Conservation (phyloP, 2,113 vertebrate genomes). For the Stigmatopora nigra region DNA sequence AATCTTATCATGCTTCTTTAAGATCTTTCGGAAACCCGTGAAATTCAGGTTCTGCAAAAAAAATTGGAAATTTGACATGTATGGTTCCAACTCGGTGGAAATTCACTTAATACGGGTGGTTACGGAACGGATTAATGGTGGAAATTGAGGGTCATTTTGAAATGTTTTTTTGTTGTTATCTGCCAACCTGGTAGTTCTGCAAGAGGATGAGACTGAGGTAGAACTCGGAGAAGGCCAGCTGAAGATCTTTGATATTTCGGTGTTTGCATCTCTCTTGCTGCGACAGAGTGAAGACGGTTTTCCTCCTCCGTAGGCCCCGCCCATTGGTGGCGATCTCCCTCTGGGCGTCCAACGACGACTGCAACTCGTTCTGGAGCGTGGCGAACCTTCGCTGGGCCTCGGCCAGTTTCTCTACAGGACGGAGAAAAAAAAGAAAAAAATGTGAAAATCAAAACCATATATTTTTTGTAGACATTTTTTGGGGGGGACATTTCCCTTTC, state of each 20-base stretch:
- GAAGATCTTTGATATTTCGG: slow-evolving; percentile 93
- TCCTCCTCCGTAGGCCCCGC: slow-evolving; percentile 75
- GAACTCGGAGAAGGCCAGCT: slow-evolving; percentile 98
- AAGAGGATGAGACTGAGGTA: slow-evolving; percentile 99
- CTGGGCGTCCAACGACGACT: slow-evolving; percentile 91
- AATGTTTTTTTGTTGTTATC: too few species aligned
- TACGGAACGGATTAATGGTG: too few species aligned
- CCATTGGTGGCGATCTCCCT: slow-evolving; percentile 76
- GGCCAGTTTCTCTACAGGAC: slow-evolving; percentile 84
- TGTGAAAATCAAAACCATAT: background rate
- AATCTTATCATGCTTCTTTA: slow-evolving; percentile 99
- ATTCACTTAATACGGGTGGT: too few species aligned
- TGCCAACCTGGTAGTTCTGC: slow-evolving; percentile 94
- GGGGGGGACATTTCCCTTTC: too few species aligned
- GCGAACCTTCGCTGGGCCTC: slow-evolving; percentile 94
- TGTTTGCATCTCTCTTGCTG: slow-evolving; percentile 94
- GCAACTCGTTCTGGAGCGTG: slow-evolving; percentile 92
- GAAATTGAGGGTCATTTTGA: too few species aligned
- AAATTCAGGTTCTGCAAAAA: slow-evolving; percentile 90
- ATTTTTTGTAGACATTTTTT: too few species aligned
- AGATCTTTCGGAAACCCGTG: slow-evolving; percentile 97
- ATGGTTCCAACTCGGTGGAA: too few species aligned
- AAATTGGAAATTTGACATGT: background rate
- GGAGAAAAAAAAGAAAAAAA: background rate
- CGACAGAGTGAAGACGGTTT: slow-evolving; percentile 90